Evolutionary conservation across 1,140 invertebrate genomes (phyloP).

Genomic region (Caenorhabditis tropicalis): DNA sequence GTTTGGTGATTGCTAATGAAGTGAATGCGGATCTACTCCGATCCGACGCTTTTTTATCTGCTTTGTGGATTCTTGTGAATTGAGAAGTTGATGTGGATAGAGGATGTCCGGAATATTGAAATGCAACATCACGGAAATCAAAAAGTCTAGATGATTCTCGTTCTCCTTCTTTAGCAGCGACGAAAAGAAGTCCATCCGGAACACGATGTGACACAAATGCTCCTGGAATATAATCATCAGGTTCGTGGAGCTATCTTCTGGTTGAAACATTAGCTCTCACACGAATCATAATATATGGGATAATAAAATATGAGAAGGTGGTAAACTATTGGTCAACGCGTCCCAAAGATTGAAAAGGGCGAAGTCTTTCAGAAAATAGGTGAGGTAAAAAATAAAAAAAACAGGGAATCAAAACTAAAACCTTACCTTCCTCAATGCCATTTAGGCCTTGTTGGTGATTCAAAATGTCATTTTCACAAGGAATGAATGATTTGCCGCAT

Average conservation of each 20-base stretch:
- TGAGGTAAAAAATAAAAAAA: no score
- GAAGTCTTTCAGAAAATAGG: no score
- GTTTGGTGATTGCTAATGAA: constrained; percentile 55
- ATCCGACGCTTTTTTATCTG: constrained; percentile 51
- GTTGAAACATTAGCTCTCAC: no score
- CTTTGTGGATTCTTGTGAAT: constrained; percentile 52
- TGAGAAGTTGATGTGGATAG: constrained; percentile 50
- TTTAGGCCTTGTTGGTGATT: constrained; percentile 39
- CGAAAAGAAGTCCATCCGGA: constrained; percentile 49
- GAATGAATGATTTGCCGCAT: constrained; percentile 55
- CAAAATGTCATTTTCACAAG: constrained; percentile 47
- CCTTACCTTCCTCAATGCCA: background rate
- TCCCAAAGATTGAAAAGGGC: no score
- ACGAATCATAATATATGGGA: no score
- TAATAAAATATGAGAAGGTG: no score
- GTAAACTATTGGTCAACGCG: no score
- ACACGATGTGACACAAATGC: constrained; percentile 42
- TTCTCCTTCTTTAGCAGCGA: constrained; percentile 56
- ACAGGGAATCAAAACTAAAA: background rate
- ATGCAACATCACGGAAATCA: constrained; percentile 45
- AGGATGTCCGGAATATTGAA: constrained; percentile 49
- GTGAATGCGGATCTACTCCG: constrained; percentile 51
- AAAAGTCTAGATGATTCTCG: constrained; percentile 41
- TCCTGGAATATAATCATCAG: constrained; percentile 18
- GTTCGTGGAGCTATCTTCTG: background rate